These are phyloP conservation scores for Cataglyphis livida DNA, from an alignment of 2,888 invertebrate genomes.

Conservation along the genomic window DNA sequence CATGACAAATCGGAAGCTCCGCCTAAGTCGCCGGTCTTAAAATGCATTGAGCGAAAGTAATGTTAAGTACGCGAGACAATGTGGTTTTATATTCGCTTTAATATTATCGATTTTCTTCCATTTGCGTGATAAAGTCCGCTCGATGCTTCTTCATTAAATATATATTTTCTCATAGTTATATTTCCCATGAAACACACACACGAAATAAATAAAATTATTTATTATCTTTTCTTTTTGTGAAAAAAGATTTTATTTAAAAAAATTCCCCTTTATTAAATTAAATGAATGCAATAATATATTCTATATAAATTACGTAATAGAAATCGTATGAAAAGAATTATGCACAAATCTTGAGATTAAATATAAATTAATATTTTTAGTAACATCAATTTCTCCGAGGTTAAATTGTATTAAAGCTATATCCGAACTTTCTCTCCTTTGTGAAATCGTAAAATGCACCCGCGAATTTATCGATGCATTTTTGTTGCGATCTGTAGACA, in stretches of 20 bases:
- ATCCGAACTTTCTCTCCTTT: not conserved
- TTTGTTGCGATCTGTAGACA: not conserved
- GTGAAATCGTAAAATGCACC: not conserved
- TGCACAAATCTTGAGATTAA: not conserved
- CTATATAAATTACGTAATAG: not conserved
- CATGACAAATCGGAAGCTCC: constrained; percentile 40
- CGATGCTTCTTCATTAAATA: constrained; percentile 18
- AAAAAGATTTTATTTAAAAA: not conserved
- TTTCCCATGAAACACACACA: not conserved
- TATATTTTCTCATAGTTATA: constrained; percentile 5
- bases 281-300: not conserved
- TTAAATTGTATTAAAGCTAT: not conserved
- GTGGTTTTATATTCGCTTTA: not conserved
- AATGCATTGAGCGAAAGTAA: constrained; percentile 37
- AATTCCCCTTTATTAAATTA: not conserved
- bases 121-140: constrained; percentile 19
- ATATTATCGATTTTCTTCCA: not conserved
- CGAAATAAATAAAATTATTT: constrained; percentile 9
- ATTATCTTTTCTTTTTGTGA: not conserved
- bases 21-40: constrained; percentile 35
- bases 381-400: not conserved
- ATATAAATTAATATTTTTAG: constrained; percentile 4
- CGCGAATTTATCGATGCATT: not conserved
- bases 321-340: not conserved
- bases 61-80: not conserved